Evolutionary conservation across 2,888 invertebrate species (phyloP).

Genomic region (Pseudoips prasinana): DNA sequence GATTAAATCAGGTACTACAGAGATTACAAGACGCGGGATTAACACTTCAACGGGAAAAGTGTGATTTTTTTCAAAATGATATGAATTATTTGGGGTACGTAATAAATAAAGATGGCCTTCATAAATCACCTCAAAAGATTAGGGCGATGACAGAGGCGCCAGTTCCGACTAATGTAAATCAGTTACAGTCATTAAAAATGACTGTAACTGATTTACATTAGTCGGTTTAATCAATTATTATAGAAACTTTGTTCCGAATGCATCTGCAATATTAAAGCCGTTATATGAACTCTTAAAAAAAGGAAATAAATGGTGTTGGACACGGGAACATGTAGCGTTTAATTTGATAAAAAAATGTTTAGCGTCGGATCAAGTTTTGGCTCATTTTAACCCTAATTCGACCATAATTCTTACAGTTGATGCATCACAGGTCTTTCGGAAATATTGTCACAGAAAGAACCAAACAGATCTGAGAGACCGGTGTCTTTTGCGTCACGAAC

Average conservation of each 20-base stretch:
- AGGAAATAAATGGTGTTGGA: too few relatives aligned
- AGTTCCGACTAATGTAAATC: not conserved
- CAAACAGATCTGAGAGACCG: too few relatives aligned
- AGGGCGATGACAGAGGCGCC: not conserved
- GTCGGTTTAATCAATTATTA: not conserved
- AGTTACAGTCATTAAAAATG: too few relatives aligned
- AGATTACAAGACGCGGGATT: slow-evolving; percentile 18
- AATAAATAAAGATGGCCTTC: slow-evolving; percentile 8
- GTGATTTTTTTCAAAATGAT: slow-evolving; percentile 20
- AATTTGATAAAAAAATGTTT: too few relatives aligned
- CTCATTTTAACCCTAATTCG: too few relatives aligned
- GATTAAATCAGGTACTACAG: slow-evolving; percentile 12
- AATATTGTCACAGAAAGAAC: too few relatives aligned
- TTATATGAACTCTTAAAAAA: not conserved
- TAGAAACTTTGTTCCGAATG: not conserved
- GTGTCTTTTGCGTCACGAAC: too few relatives aligned
- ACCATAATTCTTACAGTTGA: too few relatives aligned
- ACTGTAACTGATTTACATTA: too few relatives aligned
- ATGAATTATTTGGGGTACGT: slow-evolving; percentile 13
- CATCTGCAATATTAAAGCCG: not conserved
- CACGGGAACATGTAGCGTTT: too few relatives aligned
- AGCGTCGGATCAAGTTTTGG: too few relatives aligned
- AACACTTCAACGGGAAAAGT: slow-evolving; percentile 15
- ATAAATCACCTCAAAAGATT: not conserved
- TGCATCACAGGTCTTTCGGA: too few relatives aligned